Evolutionary conservation across 2,113 vertebrate species (phyloP), one percentile per base, ranked within the genome.

Genomic region (Platichthys flesus): DNA sequence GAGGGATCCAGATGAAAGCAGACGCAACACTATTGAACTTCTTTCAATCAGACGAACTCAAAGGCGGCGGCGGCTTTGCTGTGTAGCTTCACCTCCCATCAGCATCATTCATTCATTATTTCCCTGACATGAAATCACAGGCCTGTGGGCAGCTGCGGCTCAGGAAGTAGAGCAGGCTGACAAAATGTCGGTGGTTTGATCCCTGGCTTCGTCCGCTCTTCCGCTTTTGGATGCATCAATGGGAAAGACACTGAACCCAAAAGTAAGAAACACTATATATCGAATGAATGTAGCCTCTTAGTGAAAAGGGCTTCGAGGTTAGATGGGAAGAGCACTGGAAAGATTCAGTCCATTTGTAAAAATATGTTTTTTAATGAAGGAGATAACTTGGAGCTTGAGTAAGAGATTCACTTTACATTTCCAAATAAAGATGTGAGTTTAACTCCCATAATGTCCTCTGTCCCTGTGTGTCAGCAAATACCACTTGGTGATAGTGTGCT

Each of bases 11-110:
- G 76, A 85, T 82, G 69, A 85, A 88, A 86, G 79, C 83, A 54
- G 56, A 76, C 40, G 40, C 37, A 47, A 76, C 7, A 55, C 74
- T 45, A 69, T 60, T 83, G 84, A 87, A 73, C 76, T 84, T 40
- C 67, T 79, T 83, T 90, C 75, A 85, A 78, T 89, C 66, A 83
- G 23, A 78, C 28, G 56, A 66, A 76, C 67, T 83, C 21, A 83
- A 87, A 89, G 67, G 78, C 58, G 20, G 78, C 18, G 45, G 45
- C 15, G 45, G 45, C 45, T 49, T 3, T 54, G 51, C 31, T 58
- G 52, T 2, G 9, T 16, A 35, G 64, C 69, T 10, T 54, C 51
- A 67, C 71, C 67, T 35, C 69, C 51, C 62, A 52, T 67, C 23
- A 28, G 62, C 74, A 67, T 82, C 70, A 55, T 59, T 67, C 58